Percentiles rank a stretch among this genome's conserved stretches.
Evolutionary conservation across 30 jellyfish, hydroid and myxozoan species (phyloP).

Genomic region (Hydra vulgaris): DNA sequence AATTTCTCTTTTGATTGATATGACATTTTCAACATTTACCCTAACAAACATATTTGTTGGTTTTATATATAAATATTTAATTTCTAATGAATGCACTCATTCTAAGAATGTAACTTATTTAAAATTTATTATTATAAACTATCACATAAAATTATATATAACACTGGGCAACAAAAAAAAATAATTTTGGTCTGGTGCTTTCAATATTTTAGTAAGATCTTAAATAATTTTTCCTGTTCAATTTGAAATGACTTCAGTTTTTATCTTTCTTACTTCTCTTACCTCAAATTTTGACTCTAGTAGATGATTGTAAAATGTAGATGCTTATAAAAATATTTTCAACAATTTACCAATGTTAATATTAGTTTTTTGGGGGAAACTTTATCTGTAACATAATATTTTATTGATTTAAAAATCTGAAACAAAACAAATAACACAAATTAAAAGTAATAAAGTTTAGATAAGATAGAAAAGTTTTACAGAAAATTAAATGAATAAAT

Average conservation of each 20-base stretch:
- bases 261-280: neutral
- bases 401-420: neutral
- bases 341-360: neutral
- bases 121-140: too few species aligned
- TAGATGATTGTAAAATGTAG: too few species aligned
- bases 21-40: too few species aligned
- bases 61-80: too few species aligned
- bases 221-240: neutral
- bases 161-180: neutral
- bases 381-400: neutral
- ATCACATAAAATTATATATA: too few species aligned
- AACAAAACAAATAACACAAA: neutral
- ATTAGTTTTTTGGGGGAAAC: too few species aligned
- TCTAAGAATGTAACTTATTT: too few species aligned
- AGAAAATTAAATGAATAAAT: neutral
- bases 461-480: neutral
- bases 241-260: neutral
- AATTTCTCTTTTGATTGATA: too few species aligned
- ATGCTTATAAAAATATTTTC: neutral
- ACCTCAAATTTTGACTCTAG: too few species aligned
- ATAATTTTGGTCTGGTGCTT: neutral
- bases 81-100: too few species aligned
- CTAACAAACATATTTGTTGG: too few species aligned
- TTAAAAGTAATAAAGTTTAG: too few species aligned
- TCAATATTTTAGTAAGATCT: neutral